Base-by-base conservation (phyloP, 1,140 invertebrate genomes). In the Alviniconcha marisindica region DNA sequence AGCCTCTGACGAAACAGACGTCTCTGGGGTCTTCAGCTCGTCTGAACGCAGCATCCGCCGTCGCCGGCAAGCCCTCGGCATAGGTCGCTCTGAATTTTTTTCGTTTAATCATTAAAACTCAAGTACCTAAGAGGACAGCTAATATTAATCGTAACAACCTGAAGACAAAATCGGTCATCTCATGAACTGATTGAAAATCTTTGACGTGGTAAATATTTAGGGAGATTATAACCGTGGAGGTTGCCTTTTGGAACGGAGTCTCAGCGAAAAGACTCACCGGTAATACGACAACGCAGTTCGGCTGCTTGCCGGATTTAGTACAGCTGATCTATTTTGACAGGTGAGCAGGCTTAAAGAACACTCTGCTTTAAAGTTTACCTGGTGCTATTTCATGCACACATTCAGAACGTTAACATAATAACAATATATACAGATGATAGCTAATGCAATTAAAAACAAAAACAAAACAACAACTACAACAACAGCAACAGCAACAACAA, bases 1-100 rank as follows among this genome's bases (percentile, higher is more conserved):
- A 78, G 14, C 77, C 51, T 1, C 51, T 63, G 2, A 80, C 56
- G 15, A 44, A 66, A 31, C 78, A 80, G 21, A 66, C 78, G 14
- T 44, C 38, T 44, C 18, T 76, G 2, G 36, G 38, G 18, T 44
- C 31, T 15, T 14, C 69, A 14, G 7, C 36, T 4, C 15, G 69
- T 40, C 36, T 71, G 36, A 40, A 71, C 33, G 69, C 69, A 31
- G 69, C 69, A 4, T 71, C 69, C 10, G 36, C 69, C 1, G 36
- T 42, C 2, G 69, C 10, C 15, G 69, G 69, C 21, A 71, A 28
- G 36, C 1, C 4, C 24, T 36, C 12, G n/a, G n/a, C n/a, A n/a
- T n/a, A n/a, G n/a, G n/a, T n/a, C n/a, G n/a, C n/a, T n/a, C n/a
- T n/a, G n/a, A n/a, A n/a, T n/a, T n/a, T n/a, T n/a, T n/a, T n/a